Conservation (phyloP, 2,113 vertebrate genomes). For the Menura novaehollandiae region DNA sequence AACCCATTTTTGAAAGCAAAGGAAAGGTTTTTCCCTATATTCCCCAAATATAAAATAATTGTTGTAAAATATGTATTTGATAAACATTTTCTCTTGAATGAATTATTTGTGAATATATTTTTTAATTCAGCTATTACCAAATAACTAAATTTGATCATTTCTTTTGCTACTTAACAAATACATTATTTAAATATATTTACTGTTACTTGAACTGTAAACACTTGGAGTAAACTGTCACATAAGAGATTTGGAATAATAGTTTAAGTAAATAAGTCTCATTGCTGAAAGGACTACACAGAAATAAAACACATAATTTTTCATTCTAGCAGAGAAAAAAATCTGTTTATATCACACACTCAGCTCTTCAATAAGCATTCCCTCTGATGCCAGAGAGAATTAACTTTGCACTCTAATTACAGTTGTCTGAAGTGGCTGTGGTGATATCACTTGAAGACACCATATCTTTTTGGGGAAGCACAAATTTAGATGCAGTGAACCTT, state of each 20-base stretch:
- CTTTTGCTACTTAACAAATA: background rate
- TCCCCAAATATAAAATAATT: background rate
- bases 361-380: background rate
- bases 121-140: background rate
- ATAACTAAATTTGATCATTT: background rate
- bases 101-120: background rate
- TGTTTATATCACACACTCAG: background rate
- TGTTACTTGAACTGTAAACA: background rate
- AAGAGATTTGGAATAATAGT: background rate
- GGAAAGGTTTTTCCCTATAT: background rate
- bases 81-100: background rate
- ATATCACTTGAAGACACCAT: background rate
- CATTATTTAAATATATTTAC: background rate
- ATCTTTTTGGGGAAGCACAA: background rate
- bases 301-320: background rate
- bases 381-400: background rate
- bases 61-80: background rate
- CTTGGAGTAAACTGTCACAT: background rate
- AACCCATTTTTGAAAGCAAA: background rate
- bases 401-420: background rate
- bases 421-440: background rate
- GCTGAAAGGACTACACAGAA: background rate
- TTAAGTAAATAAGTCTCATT: background rate
- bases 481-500: background rate
- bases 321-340: background rate